Percentiles rank a stretch among this genome's conserved stretches.
phyloP scores from a whole-genome alignment of 92 coral and sea anemone genomes.

The Diadumene lineata region DNA sequence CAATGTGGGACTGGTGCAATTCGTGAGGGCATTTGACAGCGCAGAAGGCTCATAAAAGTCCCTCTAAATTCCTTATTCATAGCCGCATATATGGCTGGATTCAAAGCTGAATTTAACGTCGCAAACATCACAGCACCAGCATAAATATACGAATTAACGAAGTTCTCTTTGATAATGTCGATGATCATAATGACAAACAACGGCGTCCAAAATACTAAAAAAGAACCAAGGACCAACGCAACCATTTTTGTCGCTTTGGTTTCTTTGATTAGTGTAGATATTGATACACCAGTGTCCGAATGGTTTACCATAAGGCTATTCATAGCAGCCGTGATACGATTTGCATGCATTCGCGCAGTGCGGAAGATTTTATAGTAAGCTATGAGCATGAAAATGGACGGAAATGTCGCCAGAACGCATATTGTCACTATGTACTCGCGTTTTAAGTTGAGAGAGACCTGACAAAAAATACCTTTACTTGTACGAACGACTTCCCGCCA shows the following conservation, averaged over 20 bases:
- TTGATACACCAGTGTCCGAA: slow-evolving; percentile 32
- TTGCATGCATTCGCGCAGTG: slow-evolving; percentile 80
- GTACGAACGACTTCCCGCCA: slow-evolving; percentile 68
- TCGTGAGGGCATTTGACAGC: slow-evolving; percentile 41
- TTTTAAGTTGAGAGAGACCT: slow-evolving; percentile 84
- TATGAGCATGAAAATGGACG: slow-evolving; percentile 75
- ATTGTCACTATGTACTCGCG: slow-evolving; percentile 72
- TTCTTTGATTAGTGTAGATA: slow-evolving; percentile 71
- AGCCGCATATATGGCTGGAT: slow-evolving; percentile 86
- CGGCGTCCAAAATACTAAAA: slow-evolving; percentile 79
- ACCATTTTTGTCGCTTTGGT: slow-evolving; percentile 95
- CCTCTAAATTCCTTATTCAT: slow-evolving; percentile 87
- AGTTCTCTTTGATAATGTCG: slow-evolving; percentile 48
- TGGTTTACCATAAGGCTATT: slow-evolving; percentile 66
- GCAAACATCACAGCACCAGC: slow-evolving; percentile 94
- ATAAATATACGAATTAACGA: slow-evolving; percentile 78
- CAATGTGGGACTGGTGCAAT: slow-evolving; percentile 42
- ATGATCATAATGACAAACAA: slow-evolving; percentile 80
- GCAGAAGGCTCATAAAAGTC: slow-evolving; percentile 67
- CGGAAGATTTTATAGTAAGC: slow-evolving; percentile 82
- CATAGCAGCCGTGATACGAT: slow-evolving; percentile 68
- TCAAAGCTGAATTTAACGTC: slow-evolving; percentile 81
- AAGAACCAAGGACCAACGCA: slow-evolving; percentile 80
- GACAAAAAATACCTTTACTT: slow-evolving; percentile 71
- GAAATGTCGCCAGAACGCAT: slow-evolving; percentile 63